Conservation (phyloP, 2,888 invertebrate species). For the Xylophagus ater region DNA sequence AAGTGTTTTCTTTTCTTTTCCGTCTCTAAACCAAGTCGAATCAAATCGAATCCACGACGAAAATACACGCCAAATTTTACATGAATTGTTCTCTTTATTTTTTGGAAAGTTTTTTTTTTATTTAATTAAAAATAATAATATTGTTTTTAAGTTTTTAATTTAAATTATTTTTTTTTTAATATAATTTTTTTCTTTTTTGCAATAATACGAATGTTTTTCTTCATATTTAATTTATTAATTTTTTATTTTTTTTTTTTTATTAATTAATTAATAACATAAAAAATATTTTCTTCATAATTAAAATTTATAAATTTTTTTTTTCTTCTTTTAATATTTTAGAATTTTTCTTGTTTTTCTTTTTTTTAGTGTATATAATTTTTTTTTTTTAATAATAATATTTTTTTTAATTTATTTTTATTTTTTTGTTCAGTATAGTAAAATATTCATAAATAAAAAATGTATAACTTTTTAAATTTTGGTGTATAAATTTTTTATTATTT, state of each 20-base stretch:
- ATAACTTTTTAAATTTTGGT: no score
- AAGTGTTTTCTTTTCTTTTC: no score
- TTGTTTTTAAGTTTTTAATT: constrained; percentile 31
- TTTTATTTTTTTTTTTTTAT: constrained; percentile 22
- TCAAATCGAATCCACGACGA: no score
- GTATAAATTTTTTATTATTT: no score
- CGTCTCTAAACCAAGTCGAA: no score
- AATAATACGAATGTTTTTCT: constrained; percentile 13
- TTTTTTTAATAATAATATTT: constrained; percentile 10
- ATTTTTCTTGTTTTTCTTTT: constrained; percentile 17
- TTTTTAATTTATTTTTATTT: constrained; percentile 12
- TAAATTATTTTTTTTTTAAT: constrained; percentile 21
- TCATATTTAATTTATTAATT: constrained; percentile 18
- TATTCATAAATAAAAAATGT: no score
- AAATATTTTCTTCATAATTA: no score
- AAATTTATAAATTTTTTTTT: no score
- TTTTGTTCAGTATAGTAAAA: no score
- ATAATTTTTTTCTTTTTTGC: constrained; percentile 15
- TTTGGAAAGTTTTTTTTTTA: constrained; percentile 17
- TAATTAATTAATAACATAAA: constrained; percentile 18
- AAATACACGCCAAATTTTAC: no score
- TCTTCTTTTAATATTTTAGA: no score
- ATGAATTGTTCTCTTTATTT: no score
- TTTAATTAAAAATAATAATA: constrained; percentile 36
- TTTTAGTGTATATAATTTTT: constrained; percentile 16